A percentile compares a stretch with the other conserved stretches of the same genome.
Conservation (phyloP, 2,797 vertebrate species). For the Urophycis tenuis region DNA sequence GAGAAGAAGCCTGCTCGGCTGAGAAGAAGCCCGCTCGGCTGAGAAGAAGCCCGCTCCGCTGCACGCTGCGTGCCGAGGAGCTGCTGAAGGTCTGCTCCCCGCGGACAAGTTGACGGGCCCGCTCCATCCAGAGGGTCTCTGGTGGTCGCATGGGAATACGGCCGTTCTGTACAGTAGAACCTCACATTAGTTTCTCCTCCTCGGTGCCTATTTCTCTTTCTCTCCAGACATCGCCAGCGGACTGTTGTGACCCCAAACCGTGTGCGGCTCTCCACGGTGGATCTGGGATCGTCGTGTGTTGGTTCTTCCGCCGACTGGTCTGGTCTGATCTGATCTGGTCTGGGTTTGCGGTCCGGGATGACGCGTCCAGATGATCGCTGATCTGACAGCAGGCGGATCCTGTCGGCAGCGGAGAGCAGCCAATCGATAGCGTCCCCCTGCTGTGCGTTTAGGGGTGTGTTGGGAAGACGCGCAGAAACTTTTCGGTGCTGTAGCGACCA, state of each 20-base stretch:
- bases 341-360: neutral
- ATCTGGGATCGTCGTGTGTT: neutral
- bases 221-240: too few species aligned
- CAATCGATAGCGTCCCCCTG: slow-evolving; percentile 50
- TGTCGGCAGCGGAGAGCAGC: slow-evolving; percentile 45
- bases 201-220: too few species aligned
- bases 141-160: too few species aligned
- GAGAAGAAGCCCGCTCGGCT: neutral
- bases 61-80: too few species aligned
- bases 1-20: neutral
- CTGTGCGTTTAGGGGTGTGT: slow-evolving; percentile 48
- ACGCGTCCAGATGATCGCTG: slow-evolving; percentile 30
- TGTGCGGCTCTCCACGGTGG: too few species aligned
- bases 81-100: too few species aligned
- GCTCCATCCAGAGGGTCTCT: too few species aligned
- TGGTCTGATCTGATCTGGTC: neutral
- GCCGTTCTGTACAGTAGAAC: too few species aligned
- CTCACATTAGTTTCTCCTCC: too few species aligned
- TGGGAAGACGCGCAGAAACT: slow-evolving; percentile 41
- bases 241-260: too few species aligned
- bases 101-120: too few species aligned
- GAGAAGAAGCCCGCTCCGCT: neutral
- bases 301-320: neutral
- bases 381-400: slow-evolving; percentile 51
- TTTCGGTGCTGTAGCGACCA: slow-evolving; percentile 41